These are phyloP conservation scores for Zaprionus ghesquierei DNA, from an alignment of 1,140 invertebrate species.

Conservation along the genomic window DNA sequence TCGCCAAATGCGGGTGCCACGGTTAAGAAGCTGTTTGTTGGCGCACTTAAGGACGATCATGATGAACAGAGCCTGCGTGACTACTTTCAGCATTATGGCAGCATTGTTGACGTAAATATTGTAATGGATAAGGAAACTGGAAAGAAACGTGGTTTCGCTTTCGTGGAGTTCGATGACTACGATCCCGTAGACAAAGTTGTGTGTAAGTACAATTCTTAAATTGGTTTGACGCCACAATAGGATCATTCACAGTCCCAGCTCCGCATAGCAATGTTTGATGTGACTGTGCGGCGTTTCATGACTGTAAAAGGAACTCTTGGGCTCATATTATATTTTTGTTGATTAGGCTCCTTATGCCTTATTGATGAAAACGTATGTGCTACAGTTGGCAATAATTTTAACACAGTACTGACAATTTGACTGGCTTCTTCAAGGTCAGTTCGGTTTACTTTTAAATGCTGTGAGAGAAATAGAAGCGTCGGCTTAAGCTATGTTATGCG, in stretches of 20 bases:
- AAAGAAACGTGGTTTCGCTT: constrained; percentile 96
- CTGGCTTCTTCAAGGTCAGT: constrained; percentile 19
- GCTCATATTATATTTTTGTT: constrained; percentile 78
- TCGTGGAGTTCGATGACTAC: constrained; percentile 98
- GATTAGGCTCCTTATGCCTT: constrained; percentile 37
- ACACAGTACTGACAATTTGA: constrained; percentile 66
- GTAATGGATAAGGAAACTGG: constrained; percentile 96
- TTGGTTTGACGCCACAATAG: not conserved
- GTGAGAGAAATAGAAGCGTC: constrained; percentile 83
- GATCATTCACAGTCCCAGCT: constrained; percentile 67
- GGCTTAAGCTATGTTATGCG: constrained; percentile 79
- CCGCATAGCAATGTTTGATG: constrained; percentile 71
- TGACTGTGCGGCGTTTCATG: constrained; percentile 76
- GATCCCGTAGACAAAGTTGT: constrained; percentile 98
- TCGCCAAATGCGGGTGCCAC: constrained; percentile 95
- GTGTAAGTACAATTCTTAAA: constrained; percentile 83
- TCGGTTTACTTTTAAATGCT: constrained; percentile 79
- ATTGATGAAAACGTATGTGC: constrained; percentile 76
- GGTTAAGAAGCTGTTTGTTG: constrained; percentile 97
- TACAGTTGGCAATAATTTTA: constrained; percentile 28
- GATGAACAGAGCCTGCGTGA: constrained; percentile 93
- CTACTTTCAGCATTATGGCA: constrained; percentile 94
- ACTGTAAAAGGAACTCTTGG: constrained; percentile 60
- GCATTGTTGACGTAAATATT: constrained; percentile 92
- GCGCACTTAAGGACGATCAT: constrained; percentile 94